A percentile compares a stretch with the other conserved stretches of the same genome.
Evolutionary conservation across 2,797 vertebrate species (phyloP).

Genomic region (Huso huso): DNA sequence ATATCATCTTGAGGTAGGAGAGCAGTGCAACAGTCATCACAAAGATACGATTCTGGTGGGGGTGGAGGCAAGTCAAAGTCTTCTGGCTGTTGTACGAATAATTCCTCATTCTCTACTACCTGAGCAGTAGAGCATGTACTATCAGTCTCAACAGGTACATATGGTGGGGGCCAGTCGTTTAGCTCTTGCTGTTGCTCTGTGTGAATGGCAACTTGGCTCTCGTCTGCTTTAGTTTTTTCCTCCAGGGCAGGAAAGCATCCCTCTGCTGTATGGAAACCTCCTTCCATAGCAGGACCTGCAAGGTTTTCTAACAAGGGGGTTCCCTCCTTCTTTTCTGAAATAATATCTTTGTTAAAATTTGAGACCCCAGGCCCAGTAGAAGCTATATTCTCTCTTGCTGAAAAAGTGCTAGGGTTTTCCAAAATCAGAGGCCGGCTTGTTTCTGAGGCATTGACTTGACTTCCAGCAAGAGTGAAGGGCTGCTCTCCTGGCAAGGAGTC

Average conservation of each 20-base stretch:
- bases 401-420: background rate
- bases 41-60: slow-evolving; percentile 53
- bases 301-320: too few relatives aligned
- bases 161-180: slow-evolving; percentile 59
- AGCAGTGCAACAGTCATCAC: background rate
- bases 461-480: slow-evolving; percentile 22
- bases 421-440: background rate
- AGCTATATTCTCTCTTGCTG: background rate
- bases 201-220: background rate
- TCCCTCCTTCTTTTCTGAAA: too few relatives aligned
- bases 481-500: slow-evolving; percentile 24
- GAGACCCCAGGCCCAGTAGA: background rate
- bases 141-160: slow-evolving; percentile 38
- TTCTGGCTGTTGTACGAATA: slow-evolving; percentile 20
- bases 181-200: slow-evolving; percentile 21
- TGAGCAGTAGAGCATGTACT: slow-evolving; percentile 3
- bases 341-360: background rate
- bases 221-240: slow-evolving; percentile 9
- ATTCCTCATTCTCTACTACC: background rate
- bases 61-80: slow-evolving; percentile 52
- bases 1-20: slow-evolving; percentile 7
- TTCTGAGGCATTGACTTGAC: background rate
- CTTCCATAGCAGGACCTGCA: background rate
- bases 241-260: slow-evolving; percentile 17
- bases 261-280: background rate